Base-by-base conservation (phyloP, 2,888 invertebrate species). In the Drosophila cognata region DNA sequence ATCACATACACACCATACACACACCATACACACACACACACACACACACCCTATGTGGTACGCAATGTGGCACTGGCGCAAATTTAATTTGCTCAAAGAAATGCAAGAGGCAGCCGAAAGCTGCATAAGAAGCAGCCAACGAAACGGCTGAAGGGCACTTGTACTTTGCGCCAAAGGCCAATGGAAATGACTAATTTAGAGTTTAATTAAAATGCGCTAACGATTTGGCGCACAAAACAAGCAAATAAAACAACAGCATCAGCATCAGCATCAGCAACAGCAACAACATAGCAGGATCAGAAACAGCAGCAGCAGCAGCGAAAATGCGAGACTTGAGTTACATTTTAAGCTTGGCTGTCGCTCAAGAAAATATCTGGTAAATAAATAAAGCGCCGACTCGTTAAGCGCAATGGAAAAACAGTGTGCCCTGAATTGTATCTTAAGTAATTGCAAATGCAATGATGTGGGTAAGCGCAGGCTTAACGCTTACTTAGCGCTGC, bases 121-220 rank as follows among this genome's bases (percentile, higher is more conserved):
- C 55, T 55, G 48, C 1, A 51, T 53, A 35, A 53, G 50, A 36
- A 33, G 50, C 29, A 41, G 28, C 25, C 35, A 38, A 29, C 59
- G 71, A 31, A 38, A 46, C 33, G 59, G 57, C 52, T 46, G 59
- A 59, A 69, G 74, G 48, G 72, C 68, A 60, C 88, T 79, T 74
- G 71, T 71, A 71, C 79, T 89, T 86, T 79, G 74, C 73, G 79
- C 80, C 84, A 90, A 83, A 81, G 88, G 74, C 77, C 79, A 83
- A 86, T 81, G 89, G 79, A 86, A 88, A 90, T 88, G 81, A 89
- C 90, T 88, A 83, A 90, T 83, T 87, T 86, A 73, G 81, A 90
- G 79, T 89, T 87, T 87, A 86, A 90, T 87, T 87, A 87, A 87
- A 87, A 88, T 77, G 77, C 89, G 84, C 89, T 81, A 90, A 87